phyloP scores from a whole-genome alignment of 1,140 invertebrate species.

The Teleopsis dalmanni region DNA sequence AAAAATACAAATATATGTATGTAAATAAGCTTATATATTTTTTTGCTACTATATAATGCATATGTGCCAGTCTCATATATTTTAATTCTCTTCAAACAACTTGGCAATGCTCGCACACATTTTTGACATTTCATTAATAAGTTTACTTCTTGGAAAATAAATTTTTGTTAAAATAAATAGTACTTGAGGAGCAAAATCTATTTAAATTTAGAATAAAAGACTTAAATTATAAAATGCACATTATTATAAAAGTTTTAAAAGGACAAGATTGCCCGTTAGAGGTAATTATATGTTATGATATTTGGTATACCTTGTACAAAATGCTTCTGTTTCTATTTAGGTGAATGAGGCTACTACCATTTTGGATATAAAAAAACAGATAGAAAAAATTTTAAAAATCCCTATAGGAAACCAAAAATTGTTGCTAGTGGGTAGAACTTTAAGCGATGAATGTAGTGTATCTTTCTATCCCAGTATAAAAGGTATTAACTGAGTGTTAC shows the following conservation, averaged over 20 bases:
- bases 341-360: constrained; percentile 42
- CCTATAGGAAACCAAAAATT: constrained; percentile 46
- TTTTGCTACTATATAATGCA: too few species aligned
- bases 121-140: too few species aligned
- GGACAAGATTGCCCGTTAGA: constrained; percentile 46
- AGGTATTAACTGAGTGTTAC: too few species aligned
- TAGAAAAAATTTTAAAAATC: constrained; percentile 45
- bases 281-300: constrained; percentile 21
- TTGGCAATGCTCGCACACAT: too few species aligned
- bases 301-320: not conserved
- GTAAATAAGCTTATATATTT: too few species aligned
- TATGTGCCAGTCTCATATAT: too few species aligned
- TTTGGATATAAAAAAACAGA: constrained; percentile 47
- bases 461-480: constrained; percentile 48
- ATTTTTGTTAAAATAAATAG: too few species aligned
- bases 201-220: not conserved
- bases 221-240: constrained; percentile 38
- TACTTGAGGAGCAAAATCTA: too few species aligned
- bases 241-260: constrained; percentile 48
- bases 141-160: too few species aligned
- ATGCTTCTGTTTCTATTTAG: constrained; percentile 12
- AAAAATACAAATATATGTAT: too few species aligned
- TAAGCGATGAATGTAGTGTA: constrained; percentile 47
- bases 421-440: constrained; percentile 44
- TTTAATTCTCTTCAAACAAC: too few species aligned